Evolutionary conservation across 64 coral and sea anemone species (phyloP), one percentile per base, ranked within the genome.

Genomic region (Cladopsammia gracilis): DNA sequence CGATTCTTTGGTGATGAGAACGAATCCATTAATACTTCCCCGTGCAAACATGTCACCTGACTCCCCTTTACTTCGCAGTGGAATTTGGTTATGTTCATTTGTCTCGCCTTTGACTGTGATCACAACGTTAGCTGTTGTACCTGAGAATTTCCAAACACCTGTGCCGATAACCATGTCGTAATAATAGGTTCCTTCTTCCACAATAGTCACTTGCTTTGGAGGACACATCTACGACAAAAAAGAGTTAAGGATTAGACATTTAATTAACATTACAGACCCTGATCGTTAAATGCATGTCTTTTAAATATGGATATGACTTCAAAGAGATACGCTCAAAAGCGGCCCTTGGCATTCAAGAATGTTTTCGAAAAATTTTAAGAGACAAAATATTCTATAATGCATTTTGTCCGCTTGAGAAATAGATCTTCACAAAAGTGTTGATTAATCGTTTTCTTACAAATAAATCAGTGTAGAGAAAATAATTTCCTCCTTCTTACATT

Each of bases 11-110:
- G 68, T 46, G 12, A 57, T 73, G 2, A 95, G 48, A 61, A 91
- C 81, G 42, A 95, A 95, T 5, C 77, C 62, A 56, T 95, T 87
- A 20, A 73, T 90, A 12, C 64, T 75, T 34, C 93, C 93, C 8
- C 93, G 81, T 43, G 34, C 70, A 43, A 95, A 95, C 6, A 78
- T 64, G n/a, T 57, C 49, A 11, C 51, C 26, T 56, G 47, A 19
- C 13, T 60, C 89, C 13, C 57, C 64, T 64, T 91, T 73, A 48
- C 62, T 66, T 77, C 69, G 56, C 18, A 75, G 56, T 46, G 77
- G 68, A 42, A 71, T 45, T 44, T 60, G 49, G 12, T 60, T n/a
- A 6, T 62, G 90, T 52, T 83, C 58, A 64, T 71, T 62, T 51
- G 19, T 68, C 53, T 84, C 80, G 4, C 90, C 90, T 9, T 65